These are phyloP conservation scores for Anguilla pacifica DNA, from an alignment of 2,797 vertebrate species.

Conservation along the genomic window DNA sequence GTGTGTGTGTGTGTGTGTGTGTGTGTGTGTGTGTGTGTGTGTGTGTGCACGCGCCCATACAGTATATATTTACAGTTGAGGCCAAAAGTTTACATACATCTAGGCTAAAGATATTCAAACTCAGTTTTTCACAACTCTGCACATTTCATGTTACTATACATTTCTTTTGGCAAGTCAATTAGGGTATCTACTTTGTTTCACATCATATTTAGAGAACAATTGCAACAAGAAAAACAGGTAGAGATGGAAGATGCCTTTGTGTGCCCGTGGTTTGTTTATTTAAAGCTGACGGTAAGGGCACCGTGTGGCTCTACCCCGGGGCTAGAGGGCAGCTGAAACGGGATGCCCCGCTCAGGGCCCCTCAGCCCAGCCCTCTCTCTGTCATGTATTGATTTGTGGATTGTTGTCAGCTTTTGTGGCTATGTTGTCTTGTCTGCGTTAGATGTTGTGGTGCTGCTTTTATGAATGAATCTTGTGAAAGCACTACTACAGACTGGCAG, in stretches of 20 bases:
- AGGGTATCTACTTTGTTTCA: too few species aligned
- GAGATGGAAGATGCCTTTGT: too few species aligned
- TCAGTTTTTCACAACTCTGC: too few species aligned
- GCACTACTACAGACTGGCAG: background rate
- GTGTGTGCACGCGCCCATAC: too few species aligned
- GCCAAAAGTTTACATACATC: too few species aligned
- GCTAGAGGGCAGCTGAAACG: background rate
- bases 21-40: background rate
- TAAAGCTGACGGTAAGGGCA: background rate
- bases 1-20: background rate
- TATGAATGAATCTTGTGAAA: background rate
- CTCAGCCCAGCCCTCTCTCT: background rate
- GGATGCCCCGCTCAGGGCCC: background rate
- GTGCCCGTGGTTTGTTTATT: background rate
- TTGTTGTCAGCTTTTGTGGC: background rate
- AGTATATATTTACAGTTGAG: too few species aligned
- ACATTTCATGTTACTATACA: too few species aligned
- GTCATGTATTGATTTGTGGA: background rate
- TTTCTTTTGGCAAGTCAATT: too few species aligned
- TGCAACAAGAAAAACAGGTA: too few species aligned
- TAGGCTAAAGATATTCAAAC: too few species aligned
- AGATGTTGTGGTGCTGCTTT: background rate
- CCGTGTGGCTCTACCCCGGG: background rate
- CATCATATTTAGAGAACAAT: too few species aligned
- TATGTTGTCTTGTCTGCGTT: background rate